A percentile compares a stretch with the other conserved stretches of the same genome.
Evolutionary conservation across 2,113 vertebrate species (phyloP).

Genomic region (Panthera tigris): DNA sequence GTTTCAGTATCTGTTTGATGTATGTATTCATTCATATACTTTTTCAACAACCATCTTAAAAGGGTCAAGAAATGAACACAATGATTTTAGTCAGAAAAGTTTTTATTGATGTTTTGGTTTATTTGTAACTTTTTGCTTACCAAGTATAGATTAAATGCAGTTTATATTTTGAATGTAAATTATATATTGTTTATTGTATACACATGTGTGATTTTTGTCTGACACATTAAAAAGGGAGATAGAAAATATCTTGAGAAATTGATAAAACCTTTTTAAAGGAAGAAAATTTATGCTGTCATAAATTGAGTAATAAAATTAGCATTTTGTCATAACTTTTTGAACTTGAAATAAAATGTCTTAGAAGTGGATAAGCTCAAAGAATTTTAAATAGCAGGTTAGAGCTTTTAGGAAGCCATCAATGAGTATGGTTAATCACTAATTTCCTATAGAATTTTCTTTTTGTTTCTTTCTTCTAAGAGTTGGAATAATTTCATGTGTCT

Average conservation of each 20-base stretch:
- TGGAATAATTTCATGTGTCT: conserved; percentile 43
- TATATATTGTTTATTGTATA: not conserved
- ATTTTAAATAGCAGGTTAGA: conserved; percentile 11
- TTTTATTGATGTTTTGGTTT: not conserved
- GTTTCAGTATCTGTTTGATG: conserved; percentile 50
- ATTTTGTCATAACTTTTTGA: conserved; percentile 65
- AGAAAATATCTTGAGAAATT: conserved; percentile 45
- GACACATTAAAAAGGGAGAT: not conserved
- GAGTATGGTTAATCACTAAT: conserved; percentile 37
- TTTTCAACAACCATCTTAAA: conserved; percentile 7
- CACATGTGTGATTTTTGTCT: not conserved
- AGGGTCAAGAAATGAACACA: conserved; percentile 24
- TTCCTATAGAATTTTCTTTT: conserved; percentile 3
- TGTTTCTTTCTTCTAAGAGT: not conserved
- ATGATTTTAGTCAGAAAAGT: not conserved
- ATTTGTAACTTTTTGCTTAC: not conserved
- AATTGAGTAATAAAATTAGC: conserved; percentile 53
- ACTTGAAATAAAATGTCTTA: conserved; percentile 57
- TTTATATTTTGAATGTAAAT: conserved; percentile 56
- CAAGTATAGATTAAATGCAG: not conserved
- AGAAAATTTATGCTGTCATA: conserved; percentile 12
- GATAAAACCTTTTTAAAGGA: conserved; percentile 13
- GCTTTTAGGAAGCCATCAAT: conserved; percentile 41
- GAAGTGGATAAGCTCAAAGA: conserved; percentile 31
- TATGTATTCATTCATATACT: not conserved